phyloP scores from a whole-genome alignment of 2,888 invertebrate species.

The Aleiodes leptofemur region DNA sequence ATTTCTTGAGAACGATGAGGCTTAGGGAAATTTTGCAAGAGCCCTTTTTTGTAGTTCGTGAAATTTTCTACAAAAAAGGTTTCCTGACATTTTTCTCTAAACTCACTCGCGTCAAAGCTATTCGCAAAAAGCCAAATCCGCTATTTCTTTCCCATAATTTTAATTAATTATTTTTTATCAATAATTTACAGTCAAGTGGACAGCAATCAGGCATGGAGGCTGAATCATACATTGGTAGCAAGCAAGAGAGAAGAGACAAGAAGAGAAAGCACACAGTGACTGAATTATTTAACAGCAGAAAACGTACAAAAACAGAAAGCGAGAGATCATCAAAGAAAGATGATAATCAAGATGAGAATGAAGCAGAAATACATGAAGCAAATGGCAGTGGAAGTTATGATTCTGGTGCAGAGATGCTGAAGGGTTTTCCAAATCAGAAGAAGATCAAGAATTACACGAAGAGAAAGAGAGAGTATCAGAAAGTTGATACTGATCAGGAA shows the following conservation, averaged over 20 bases:
- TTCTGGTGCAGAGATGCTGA: constrained; percentile 64
- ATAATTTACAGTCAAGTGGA: constrained; percentile 14
- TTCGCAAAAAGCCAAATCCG: too few species aligned
- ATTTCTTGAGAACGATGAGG: too few species aligned
- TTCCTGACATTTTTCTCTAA: too few species aligned
- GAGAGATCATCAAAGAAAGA: constrained; percentile 58
- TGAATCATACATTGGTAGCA: constrained; percentile 76
- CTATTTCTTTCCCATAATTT: constrained; percentile 2
- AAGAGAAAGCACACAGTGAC: constrained; percentile 84
- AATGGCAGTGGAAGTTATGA: constrained; percentile 62
- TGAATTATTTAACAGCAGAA: constrained; percentile 81
- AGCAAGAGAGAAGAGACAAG: constrained; percentile 83
- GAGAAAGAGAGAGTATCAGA: constrained; percentile 61
- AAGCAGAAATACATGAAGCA: constrained; percentile 52
- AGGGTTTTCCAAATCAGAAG: constrained; percentile 64
- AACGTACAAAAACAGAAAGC: constrained; percentile 63
- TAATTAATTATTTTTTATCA: constrained; percentile 24
- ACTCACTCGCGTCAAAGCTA: too few species aligned
- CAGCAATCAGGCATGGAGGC: constrained; percentile 57
- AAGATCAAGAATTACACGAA: constrained; percentile 62
- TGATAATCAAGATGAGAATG: constrained; percentile 49
- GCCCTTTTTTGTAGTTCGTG: too few species aligned
- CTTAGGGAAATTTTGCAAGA: too few species aligned
- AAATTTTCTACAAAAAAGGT: too few species aligned
- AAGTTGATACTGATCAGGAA: constrained; percentile 63